Evolutionary conservation across 2,113 vertebrate species (phyloP).

Genomic region (Pavo muticus): DNA sequence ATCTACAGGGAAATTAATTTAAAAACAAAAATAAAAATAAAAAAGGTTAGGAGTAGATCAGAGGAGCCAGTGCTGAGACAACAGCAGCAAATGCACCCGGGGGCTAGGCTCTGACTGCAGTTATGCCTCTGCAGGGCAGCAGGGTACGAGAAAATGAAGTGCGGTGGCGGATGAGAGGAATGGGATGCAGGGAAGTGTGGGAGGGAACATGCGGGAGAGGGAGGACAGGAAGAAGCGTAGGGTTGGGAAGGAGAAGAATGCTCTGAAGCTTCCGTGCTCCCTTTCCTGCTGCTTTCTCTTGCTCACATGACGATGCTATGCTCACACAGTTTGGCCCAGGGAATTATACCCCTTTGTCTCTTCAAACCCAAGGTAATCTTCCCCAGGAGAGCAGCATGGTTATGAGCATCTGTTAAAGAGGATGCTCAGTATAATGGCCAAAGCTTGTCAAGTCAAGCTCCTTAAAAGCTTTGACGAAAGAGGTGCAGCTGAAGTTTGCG

Average conservation of each 20-base stretch:
- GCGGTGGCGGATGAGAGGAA: slow-evolving; percentile 35
- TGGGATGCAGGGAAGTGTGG: slow-evolving; percentile 19
- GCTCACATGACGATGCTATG: neutral
- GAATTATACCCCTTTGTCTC: neutral
- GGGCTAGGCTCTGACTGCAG: slow-evolving; percentile 49
- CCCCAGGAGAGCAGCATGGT: neutral
- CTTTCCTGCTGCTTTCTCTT: slow-evolving; percentile 30
- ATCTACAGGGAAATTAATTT: slow-evolving; percentile 74
- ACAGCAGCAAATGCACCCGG: slow-evolving; percentile 39
- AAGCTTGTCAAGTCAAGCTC: slow-evolving; percentile 2
- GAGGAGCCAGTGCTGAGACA: slow-evolving; percentile 64
- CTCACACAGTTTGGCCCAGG: neutral
- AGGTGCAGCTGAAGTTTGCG: neutral
- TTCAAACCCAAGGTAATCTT: neutral
- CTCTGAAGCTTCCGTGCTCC: slow-evolving; percentile 61
- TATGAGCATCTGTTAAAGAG: neutral
- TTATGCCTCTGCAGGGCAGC: slow-evolving; percentile 55
- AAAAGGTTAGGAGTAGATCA: slow-evolving; percentile 65
- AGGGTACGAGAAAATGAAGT: slow-evolving; percentile 20
- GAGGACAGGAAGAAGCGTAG: slow-evolving; percentile 37
- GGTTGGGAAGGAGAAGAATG: slow-evolving; percentile 48
- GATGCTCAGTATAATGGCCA: neutral
- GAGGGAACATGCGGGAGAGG: slow-evolving; percentile 39
- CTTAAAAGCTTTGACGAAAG: neutral
- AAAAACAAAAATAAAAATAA: slow-evolving; percentile 70